Evolutionary conservation across 2,888 invertebrate genomes (phyloP).

Genomic region (Prosapia bicincta): DNA sequence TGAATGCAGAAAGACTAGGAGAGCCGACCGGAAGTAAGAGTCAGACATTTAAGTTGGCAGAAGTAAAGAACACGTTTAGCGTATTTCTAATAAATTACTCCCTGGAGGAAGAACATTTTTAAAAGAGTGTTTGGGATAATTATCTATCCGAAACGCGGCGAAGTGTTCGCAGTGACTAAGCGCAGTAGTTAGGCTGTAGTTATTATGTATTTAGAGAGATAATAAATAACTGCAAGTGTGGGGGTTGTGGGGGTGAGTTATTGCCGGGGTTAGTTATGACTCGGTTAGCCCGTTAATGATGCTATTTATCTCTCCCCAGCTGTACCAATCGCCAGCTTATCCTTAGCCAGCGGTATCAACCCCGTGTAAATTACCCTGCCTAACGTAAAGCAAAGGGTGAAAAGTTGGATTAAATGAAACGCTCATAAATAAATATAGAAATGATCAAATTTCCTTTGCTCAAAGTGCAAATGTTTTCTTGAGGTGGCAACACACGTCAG

Average conservation of each 20-base stretch:
- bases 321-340: background rate
- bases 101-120: background rate
- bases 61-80: background rate
- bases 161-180: background rate
- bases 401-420: too few relatives aligned
- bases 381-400: too few relatives aligned
- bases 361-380: too few relatives aligned
- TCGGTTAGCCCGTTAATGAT: background rate
- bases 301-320: background rate
- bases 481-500: too few relatives aligned
- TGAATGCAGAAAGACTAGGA: too few relatives aligned
- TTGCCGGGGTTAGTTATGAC: background rate
- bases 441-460: too few relatives aligned
- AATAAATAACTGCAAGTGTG: background rate
- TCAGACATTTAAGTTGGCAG: background rate
- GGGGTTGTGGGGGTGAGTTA: background rate
- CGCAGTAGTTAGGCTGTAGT: conserved; percentile 7
- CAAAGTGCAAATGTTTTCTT: too few relatives aligned
- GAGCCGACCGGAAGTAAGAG: background rate
- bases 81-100: background rate
- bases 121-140: background rate
- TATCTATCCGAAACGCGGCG: background rate
- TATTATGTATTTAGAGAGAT: conserved; percentile 20
- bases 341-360: background rate
- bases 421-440: too few relatives aligned